Base-by-base conservation (phyloP, 2,888 invertebrate species). In the Drosophila setosimentum region DNA sequence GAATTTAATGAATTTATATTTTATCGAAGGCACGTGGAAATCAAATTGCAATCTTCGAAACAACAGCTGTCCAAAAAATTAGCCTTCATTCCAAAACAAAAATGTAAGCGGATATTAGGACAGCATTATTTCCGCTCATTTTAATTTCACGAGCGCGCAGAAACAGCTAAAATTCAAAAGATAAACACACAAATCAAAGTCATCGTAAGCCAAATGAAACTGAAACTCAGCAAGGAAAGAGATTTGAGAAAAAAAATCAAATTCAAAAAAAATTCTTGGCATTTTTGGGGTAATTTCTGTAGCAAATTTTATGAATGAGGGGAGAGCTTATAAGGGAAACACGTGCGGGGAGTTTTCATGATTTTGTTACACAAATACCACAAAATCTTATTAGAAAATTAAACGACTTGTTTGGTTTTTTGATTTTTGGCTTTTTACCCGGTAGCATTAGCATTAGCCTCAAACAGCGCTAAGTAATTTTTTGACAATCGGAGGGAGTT, bases 381-480 rank as follows among this genome's bases (percentile, higher is more conserved):
- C 81, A 80, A 83, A 86, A 88, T 86, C 85, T 84, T 90, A 78
- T 87, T 82, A 91, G 66, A 84, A 87, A 90, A 86, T 90, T 90
- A 89, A 91, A 81, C 84, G 86, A 87, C 89, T 91, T 90, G 82
- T 82, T 82, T 86, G 67, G 76, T 66, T 80, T 78, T 82, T 85
- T 74, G 80, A 70, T 76, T 77, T 80, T 86, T 73, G 80, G 62
- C 76, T 75, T 68, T 59, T 50, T 32, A 27, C 48, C 18, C n/a
- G 29, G 37, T 60, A 21, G 59, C 45, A 40, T 65, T 13, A 11
- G 18, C 18, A 29, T 30, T 40, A 50, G 49, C 32, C 37, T 18
- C 24, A 37, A 45, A 18, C 21, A 24, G 32, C 37, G 50, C 50
- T 48, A 49, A 65, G 50, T 63, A 66, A 63, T 42, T 64, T 53